A percentile compares a stretch with the other conserved stretches of the same genome.
These are phyloP conservation scores for Parauchenoglanis ngamensis DNA, from an alignment of 2,797 vertebrate species.

Conservation along the genomic window DNA sequence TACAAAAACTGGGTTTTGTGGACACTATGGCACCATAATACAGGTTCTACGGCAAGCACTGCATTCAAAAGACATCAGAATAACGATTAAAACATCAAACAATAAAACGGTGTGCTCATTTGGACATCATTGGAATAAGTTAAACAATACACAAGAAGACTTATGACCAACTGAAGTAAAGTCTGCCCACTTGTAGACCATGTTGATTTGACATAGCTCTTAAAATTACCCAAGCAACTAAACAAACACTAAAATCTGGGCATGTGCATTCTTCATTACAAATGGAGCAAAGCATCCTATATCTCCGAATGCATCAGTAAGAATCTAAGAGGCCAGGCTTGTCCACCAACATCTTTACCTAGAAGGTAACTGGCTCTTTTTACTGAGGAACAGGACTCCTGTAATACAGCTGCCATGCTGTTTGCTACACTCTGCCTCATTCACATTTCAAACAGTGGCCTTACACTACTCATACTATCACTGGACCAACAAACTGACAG, in stretches of 20 bases:
- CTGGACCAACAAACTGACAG: background rate
- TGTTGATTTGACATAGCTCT: background rate
- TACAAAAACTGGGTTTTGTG: background rate
- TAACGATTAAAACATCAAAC: background rate
- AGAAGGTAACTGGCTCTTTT: background rate
- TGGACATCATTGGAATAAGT: background rate
- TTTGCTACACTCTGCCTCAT: background rate
- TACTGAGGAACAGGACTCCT: background rate
- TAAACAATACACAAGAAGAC: background rate
- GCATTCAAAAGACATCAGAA: background rate
- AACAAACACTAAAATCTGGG: background rate
- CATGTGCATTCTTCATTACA: background rate
- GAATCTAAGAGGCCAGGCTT: background rate
- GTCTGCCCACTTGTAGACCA: background rate
- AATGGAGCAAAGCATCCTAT: background rate
- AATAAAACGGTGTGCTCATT: background rate
- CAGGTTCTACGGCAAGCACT: background rate
- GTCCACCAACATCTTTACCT: background rate
- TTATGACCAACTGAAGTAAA: background rate
- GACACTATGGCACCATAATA: background rate
- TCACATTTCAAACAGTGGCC: background rate
- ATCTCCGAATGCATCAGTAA: background rate
- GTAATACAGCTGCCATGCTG: background rate
- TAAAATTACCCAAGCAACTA: background rate
- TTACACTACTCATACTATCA: background rate